A percentile compares a stretch with the other conserved stretches of the same genome.
These are phyloP conservation scores for Lucifuga dentata DNA, from an alignment of 2,113 vertebrate genomes.

Conservation along the genomic window DNA sequence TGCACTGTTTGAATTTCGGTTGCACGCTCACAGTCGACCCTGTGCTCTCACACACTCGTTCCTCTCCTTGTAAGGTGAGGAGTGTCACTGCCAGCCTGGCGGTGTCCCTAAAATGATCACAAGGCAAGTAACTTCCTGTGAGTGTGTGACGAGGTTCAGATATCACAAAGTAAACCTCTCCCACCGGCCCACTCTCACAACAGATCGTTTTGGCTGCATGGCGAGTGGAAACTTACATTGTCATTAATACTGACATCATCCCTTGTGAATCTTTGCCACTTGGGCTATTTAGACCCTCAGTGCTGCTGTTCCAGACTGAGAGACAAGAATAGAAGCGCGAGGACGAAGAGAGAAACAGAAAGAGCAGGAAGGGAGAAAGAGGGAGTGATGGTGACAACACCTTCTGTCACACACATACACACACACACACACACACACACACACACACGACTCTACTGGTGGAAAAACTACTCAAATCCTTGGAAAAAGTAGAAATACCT, in stretches of 20 bases:
- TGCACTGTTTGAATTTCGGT: too few species aligned
- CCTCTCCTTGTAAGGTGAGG: conserved; percentile 70
- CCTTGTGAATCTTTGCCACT: conserved; percentile 20
- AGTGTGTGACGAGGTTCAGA: conserved; percentile 9
- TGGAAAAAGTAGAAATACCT: too few species aligned
- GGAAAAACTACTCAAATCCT: too few species aligned
- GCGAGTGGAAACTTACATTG: conserved; percentile 11
- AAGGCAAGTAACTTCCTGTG: conserved; percentile 22
- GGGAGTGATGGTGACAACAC: too few species aligned
- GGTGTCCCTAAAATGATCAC: conserved; percentile 8
- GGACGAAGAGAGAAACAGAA: not conserved
- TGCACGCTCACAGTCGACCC: conserved; percentile 26
- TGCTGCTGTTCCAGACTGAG: conserved; percentile 12
- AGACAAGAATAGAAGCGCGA: conserved; percentile 32
- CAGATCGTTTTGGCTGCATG: conserved; percentile 1
- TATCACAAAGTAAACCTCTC: conserved; percentile 42
- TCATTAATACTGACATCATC: conserved; percentile 27
- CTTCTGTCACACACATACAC: too few species aligned
- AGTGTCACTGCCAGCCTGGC: conserved; percentile 14
- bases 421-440: too few species aligned
- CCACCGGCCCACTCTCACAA: conserved; percentile 27
- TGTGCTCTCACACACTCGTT: conserved; percentile 29
- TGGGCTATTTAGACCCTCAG: conserved; percentile 25
- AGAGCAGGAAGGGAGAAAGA: not conserved
- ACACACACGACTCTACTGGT: too few species aligned